Evolutionary conservation across 2,888 invertebrate genomes (phyloP), one percentile per base, ranked within the genome.

Genomic region (Nemoura dubitans): DNA sequence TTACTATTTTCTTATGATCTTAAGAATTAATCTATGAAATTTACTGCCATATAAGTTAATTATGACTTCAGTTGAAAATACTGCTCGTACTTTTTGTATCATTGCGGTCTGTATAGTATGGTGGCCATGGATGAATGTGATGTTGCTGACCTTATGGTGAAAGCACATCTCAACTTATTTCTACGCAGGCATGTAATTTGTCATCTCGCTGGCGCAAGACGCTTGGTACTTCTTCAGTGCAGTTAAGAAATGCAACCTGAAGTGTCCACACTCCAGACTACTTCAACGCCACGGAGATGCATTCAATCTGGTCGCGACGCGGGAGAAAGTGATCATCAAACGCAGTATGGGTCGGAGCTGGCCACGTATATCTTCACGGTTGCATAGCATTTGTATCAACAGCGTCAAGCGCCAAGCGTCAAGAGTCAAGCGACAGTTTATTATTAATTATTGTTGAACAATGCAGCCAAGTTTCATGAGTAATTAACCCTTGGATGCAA

Each of bases 281-380:
- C 59, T 59, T 59, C 59, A 59, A 59, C 59, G 59, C 59, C 3
- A 59, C 59, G 59, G 59, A 59, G 59, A 59, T 59, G 59, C 59
- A 59, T 59, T 59, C 59, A 59, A 36, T 36, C 36, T 36, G 36
- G 59, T 14, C 21, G n/a, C n/a, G n/a, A n/a, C n/a, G n/a, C n/a
- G 21, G 59, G 59, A 59, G 59, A 59, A 59, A 59, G 59, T 59
- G 59, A 16, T 59, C 59, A 21, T 59, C 59, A 7, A 14, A 59
- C 59, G 10, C 59, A 59, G 59, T 21, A 59, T n/a, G 59, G 16
- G 21, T 59, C 59, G 59, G 36, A 36, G 36, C 21, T 14, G 59
- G 59, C 36, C 10, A 36, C 59, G 59, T 14, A 59, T 59, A 14
- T 36, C 36, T 36, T 36, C 59, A 21, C 59, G 59, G 1, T 59